Evolutionary conservation across 2,797 vertebrate genomes (phyloP).

Genomic region (Typhlichthys eigenmanni): DNA sequence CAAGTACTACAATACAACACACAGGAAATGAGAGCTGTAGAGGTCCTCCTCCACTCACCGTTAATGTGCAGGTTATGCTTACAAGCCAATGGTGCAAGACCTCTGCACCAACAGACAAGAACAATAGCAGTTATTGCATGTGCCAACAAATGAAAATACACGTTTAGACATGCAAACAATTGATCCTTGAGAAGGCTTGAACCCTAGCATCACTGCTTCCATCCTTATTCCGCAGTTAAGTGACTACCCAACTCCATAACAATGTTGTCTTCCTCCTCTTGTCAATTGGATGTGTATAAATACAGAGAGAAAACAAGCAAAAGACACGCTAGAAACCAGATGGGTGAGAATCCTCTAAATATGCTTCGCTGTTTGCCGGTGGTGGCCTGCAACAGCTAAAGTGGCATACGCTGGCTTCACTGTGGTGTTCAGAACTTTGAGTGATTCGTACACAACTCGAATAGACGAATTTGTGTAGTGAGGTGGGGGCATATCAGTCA

Average conservation of each 20-base stretch:
- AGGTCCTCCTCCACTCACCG: slow-evolving; percentile 10
- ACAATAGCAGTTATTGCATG: neutral
- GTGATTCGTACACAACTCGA: slow-evolving; percentile 13
- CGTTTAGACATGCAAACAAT: neutral
- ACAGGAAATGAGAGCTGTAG: slow-evolving; percentile 38
- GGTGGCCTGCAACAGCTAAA: slow-evolving; percentile 39
- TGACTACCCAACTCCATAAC: slow-evolving; percentile 15
- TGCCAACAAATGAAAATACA: slow-evolving; percentile 3
- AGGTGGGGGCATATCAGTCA: slow-evolving; percentile 24
- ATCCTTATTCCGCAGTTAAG: neutral
- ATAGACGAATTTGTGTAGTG: slow-evolving; percentile 6
- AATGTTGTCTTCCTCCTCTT: slow-evolving; percentile 48
- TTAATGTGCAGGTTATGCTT: slow-evolving; percentile 8
- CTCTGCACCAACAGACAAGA: neutral
- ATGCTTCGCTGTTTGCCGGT: slow-evolving; percentile 10
- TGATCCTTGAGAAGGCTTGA: too few species aligned
- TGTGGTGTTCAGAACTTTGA: slow-evolving; percentile 12
- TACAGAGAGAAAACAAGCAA: neutral
- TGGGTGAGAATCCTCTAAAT: slow-evolving; percentile 12
- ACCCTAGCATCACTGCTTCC: slow-evolving; percentile 4
- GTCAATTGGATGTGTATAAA: slow-evolving; percentile 11
- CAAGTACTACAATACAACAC: slow-evolving; percentile 33
- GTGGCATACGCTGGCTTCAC: slow-evolving; percentile 23
- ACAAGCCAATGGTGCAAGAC: neutral
- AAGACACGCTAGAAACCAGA: neutral